Conservation (phyloP, 64 coral and sea anemone genomes). For the Montipora sp. region DNA sequence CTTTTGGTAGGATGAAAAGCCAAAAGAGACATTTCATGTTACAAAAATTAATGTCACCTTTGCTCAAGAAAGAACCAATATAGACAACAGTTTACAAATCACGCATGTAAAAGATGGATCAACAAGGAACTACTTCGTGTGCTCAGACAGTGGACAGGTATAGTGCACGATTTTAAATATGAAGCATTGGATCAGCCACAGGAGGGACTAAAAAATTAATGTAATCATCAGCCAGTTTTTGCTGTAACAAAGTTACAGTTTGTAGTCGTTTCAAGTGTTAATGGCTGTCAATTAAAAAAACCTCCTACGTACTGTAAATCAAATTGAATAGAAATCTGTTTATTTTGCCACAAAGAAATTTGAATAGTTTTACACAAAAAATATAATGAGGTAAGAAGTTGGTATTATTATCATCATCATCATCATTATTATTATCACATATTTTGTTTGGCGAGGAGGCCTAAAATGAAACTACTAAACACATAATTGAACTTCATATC, state of each 20-base stretch:
- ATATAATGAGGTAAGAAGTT: too few relatives aligned
- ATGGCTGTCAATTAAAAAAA: too few relatives aligned
- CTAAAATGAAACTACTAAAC: too few relatives aligned
- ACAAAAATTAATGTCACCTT: constrained; percentile 85
- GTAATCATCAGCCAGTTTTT: background rate
- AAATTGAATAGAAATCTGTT: too few relatives aligned
- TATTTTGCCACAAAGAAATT: too few relatives aligned
- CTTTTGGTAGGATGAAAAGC: constrained; percentile 71
- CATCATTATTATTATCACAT: background rate
- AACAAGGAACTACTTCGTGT: constrained; percentile 92
- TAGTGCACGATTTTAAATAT: background rate
- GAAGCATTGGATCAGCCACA: background rate
- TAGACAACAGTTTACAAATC: constrained; percentile 89
- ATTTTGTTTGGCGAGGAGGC: background rate
- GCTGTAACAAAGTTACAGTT: background rate
- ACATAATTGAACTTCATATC: too few relatives aligned
- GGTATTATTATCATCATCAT: too few relatives aligned
- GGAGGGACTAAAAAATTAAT: too few relatives aligned
- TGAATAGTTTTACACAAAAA: too few relatives aligned
- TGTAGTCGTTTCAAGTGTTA: too few relatives aligned
- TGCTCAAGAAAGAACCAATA: constrained; percentile 87
- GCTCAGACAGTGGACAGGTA: constrained; percentile 84
- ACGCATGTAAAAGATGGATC: constrained; percentile 69
- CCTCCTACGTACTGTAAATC: too few relatives aligned
- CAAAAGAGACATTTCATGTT: constrained; percentile 71